Percentiles rank a stretch among this genome's conserved stretches.
These are phyloP conservation scores for Odontamblyopus rebecca DNA, from an alignment of 2,797 vertebrate genomes.

Conservation along the genomic window DNA sequence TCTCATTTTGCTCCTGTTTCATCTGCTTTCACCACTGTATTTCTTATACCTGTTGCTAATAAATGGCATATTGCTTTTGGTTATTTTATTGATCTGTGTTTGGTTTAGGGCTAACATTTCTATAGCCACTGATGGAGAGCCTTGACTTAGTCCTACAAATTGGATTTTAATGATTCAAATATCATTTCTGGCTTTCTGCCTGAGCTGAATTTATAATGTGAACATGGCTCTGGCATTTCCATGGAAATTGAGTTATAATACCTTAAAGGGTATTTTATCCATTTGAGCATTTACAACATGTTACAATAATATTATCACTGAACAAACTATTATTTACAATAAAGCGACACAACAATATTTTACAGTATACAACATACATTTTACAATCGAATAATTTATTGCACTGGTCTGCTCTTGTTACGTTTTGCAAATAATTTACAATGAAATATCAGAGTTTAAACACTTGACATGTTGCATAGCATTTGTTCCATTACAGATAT, in stretches of 20 bases:
- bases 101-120: slow-evolving; percentile 44
- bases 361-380: neutral
- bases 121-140: slow-evolving; percentile 46
- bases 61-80: slow-evolving; percentile 67
- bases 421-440: no score
- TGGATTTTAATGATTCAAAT: slow-evolving; percentile 66
- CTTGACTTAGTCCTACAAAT: slow-evolving; percentile 42
- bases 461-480: neutral
- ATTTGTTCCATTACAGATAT: no score
- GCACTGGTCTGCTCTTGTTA: no score
- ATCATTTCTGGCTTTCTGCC: slow-evolving; percentile 43
- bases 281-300: neutral
- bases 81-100: slow-evolving; percentile 67
- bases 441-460: neutral
- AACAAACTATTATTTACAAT: slow-evolving; percentile 2
- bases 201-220: slow-evolving; percentile 34
- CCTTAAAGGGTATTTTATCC: slow-evolving; percentile 1
- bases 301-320: neutral
- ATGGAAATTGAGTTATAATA: neutral
- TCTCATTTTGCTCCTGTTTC: slow-evolving; percentile 31
- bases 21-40: slow-evolving; percentile 41
- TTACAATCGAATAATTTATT: neutral
- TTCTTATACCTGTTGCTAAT: slow-evolving; percentile 60
- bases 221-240: slow-evolving; percentile 3
- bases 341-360: neutral